A percentile compares a stretch with the other conserved stretches of the same genome.
These are phyloP conservation scores for Micromussa lordhowensis DNA, from an alignment of 92 coral and sea anemone species.

Conservation along the genomic window DNA sequence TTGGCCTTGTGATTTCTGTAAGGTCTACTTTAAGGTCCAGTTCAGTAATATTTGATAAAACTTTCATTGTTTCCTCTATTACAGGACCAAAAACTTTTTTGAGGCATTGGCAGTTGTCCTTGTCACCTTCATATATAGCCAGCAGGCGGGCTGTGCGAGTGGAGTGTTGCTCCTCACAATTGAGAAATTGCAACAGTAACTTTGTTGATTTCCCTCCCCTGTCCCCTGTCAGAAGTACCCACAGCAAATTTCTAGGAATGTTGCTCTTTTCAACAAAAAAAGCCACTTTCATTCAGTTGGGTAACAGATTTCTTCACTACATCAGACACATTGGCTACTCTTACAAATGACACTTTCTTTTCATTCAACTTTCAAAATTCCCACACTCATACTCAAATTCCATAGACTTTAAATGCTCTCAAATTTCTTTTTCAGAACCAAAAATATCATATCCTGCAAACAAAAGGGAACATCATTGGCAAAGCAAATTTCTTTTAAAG, in stretches of 20 bases:
- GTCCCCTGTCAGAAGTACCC: slow-evolving; percentile 11
- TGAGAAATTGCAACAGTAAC: no score
- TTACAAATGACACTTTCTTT: slow-evolving; percentile 43
- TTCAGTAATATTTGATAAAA: neutral
- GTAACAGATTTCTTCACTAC: slow-evolving; percentile 32
- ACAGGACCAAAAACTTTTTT: slow-evolving; percentile 12
- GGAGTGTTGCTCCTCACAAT: no score
- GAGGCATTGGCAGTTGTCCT: slow-evolving; percentile 14
- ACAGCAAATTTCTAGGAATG: slow-evolving; percentile 28
- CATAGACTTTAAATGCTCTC: slow-evolving; percentile 21
- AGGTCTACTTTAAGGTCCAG: neutral
- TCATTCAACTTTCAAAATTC: slow-evolving; percentile 17
- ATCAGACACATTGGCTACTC: slow-evolving; percentile 46
- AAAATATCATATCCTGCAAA: no score
- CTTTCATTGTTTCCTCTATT: neutral
- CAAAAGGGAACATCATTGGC: no score
- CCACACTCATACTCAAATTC: slow-evolving; percentile 60
- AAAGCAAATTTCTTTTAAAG: no score
- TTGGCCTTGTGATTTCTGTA: neutral
- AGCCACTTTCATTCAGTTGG: slow-evolving; percentile 32
- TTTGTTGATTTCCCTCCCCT: no score
- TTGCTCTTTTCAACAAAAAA: slow-evolving; percentile 20
- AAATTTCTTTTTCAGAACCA: slow-evolving; percentile 23
- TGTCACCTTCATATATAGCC: slow-evolving; percentile 24
- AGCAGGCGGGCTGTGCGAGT: neutral